Evolutionary conservation across 2,797 vertebrate species (phyloP).

Genomic region (Morelia viridis): DNA sequence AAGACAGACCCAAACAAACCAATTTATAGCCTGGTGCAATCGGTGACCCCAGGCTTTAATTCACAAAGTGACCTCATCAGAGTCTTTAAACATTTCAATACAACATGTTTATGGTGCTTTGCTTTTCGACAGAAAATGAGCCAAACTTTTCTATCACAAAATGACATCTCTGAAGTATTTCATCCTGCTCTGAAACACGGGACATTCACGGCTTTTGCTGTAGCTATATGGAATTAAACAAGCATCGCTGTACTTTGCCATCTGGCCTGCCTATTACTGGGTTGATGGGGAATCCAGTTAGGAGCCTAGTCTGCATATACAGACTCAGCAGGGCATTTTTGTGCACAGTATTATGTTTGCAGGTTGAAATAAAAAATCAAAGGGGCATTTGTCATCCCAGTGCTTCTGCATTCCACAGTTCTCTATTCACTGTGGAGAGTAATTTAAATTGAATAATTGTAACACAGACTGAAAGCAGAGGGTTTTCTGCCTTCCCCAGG

Average conservation of each 20-base stretch:
- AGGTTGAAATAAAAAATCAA: constrained; percentile 20
- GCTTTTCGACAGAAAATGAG: background rate
- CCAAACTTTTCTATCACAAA: background rate
- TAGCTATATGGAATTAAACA: constrained; percentile 13
- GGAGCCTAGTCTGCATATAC: background rate
- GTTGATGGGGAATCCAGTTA: constrained; percentile 3
- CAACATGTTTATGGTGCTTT: background rate
- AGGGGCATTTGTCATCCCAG: constrained; percentile 11
- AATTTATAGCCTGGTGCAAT: background rate
- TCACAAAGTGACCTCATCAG: background rate
- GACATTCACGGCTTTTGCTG: background rate
- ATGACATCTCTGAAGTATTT: background rate
- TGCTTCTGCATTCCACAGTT: constrained; percentile 11
- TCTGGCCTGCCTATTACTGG: constrained; percentile 24
- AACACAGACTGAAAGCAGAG: constrained; percentile 5
- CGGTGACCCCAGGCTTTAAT: background rate
- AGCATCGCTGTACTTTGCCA: background rate
- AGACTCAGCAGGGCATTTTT: constrained; percentile 14
- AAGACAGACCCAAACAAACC: background rate
- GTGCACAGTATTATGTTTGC: constrained; percentile 6
- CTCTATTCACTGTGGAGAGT: constrained; percentile 16
- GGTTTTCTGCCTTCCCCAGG: constrained; percentile 11
- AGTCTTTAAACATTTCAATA: background rate
- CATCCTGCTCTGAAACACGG: constrained; percentile 1
- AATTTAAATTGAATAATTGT: constrained; percentile 22